Conservation (phyloP, 2,888 invertebrate species). For the Oscheius sp. region DNA sequence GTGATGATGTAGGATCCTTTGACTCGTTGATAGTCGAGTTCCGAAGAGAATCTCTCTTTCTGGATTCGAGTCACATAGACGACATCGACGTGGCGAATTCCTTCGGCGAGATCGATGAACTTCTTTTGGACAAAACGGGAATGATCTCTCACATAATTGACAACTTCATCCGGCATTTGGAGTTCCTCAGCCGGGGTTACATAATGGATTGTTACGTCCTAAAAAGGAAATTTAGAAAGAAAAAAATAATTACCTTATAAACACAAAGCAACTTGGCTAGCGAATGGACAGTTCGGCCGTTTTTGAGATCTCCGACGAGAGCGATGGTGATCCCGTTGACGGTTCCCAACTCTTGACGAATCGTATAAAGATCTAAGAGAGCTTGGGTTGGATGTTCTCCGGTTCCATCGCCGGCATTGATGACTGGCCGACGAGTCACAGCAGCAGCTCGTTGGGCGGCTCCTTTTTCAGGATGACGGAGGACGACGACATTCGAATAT, state of each 20-base stretch:
- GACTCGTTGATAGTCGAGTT: slow-evolving; percentile 37
- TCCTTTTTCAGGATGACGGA: slow-evolving; percentile 91
- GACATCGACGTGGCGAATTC: slow-evolving; percentile 91
- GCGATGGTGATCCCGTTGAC: slow-evolving; percentile 96
- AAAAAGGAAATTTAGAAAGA: slow-evolving; percentile 70
- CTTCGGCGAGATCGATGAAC: slow-evolving; percentile 79
- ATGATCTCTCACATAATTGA: slow-evolving; percentile 81
- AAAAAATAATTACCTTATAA: slow-evolving; percentile 81
- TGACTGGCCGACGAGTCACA: slow-evolving; percentile 73
- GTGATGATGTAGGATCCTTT: slow-evolving; percentile 86
- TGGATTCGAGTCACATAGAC: slow-evolving; percentile 98
- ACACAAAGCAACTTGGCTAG: slow-evolving; percentile 89
- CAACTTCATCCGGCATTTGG: slow-evolving; percentile 88
- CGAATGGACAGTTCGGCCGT: slow-evolving; percentile 97
- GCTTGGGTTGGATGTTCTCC: slow-evolving; percentile 99
- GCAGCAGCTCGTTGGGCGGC: slow-evolving; percentile 77
- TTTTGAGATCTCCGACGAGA: slow-evolving; percentile 95
- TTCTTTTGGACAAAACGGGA: slow-evolving; percentile 78
- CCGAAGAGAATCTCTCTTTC: slow-evolving; percentile 74
- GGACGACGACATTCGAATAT: slow-evolving; percentile 85
- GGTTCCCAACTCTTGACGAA: slow-evolving; percentile 97
- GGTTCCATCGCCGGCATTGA: slow-evolving; percentile 96
- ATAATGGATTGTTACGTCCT: slow-evolving; percentile 82
- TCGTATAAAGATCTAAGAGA: slow-evolving; percentile 93
- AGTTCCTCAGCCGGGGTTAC: slow-evolving; percentile 84